Evolutionary conservation across 2,113 vertebrate genomes (phyloP), one percentile per base, ranked within the genome.

Genomic region (Pagrus major): DNA sequence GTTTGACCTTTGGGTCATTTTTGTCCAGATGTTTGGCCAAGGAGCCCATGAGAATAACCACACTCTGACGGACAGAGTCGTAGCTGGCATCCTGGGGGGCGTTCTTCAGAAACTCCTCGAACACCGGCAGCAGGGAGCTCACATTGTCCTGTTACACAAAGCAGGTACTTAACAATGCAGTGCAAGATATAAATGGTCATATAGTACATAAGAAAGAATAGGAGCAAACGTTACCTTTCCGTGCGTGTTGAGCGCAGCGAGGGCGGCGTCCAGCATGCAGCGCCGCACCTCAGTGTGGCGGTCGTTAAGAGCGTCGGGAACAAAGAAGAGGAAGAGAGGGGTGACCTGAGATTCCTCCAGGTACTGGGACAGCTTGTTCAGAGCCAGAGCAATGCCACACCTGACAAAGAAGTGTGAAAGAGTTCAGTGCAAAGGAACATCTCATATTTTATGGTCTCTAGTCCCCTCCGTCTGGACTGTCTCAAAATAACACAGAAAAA

Each of bases 21-120:
- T 98, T 98, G 86, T 99, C 98, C 93, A 99, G 93, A 93, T 99
- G 98, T 90, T 99, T 99, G 90, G 98, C 98, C 87, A 99, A 93
- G 9, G 98, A 99, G 61, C 98, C 98, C 98, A 99, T 99, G 12
- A 99, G 95, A 91, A 99, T 97, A 80, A 99, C 98, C 76, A 99
- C 98, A 0, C 97, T 99, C 94, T 99, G 98, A 83, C 98, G 96
- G 82, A 99, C 97, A 0, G 98, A 96, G 55, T 99, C 98, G 0
- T 99, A 99, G 91, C 95, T 98, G 88, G 98, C 98, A 18, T 99
- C 97, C 31, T 98, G 98, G 5, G 98, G 98, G 0, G 98, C 98
- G 1, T 96, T 94, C 93, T 97, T 98, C 79, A 99, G 92, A 83
- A 99, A 99, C 92, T 99, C 98, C 93, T 99, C 98, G 58, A 99